Evolutionary conservation across 1,140 invertebrate genomes (phyloP), one percentile per base, ranked within the genome.

Genomic region (Heliconius himera): DNA sequence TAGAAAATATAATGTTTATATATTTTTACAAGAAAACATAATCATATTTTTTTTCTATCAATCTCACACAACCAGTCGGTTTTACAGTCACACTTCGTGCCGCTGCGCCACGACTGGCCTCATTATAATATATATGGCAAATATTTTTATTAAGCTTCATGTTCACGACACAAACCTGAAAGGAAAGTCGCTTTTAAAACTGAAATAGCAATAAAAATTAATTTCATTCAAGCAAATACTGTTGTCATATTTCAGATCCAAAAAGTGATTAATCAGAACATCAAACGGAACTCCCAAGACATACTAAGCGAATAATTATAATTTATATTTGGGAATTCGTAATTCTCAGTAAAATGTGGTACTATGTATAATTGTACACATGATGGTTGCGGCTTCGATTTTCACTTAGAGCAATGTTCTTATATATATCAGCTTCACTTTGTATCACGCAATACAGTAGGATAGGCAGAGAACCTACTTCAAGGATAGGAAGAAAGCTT

Each of bases 241-340:
- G n/a, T 33, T 54, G 49, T 33, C 36, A 74, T 36, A 76, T 60
- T 76, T 76, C 22, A 29, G 54, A 73, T 54, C 73, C 38, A 73
- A 76, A 74, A 82, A 82, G 70, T 79, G 72, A 74, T 79, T 71
- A 56, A 73, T 80, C 75, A 70, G 72, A 36, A 74, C 66, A 76
- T 73, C 79, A 74, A 76, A 73, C 77, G 29, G 77, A 76, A 77
- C 41, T 77, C 76, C 77, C 79, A 82, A 81, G 76, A 82, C 71
- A 74, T 74, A 76, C 71, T 81, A 82, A 84, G 78, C 78, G 82
- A 71, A 80, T 82, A 85, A 90, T 89, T 89, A 88, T 87, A 83
- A 88, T 87, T 85, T 81, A 81, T 84, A 85, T 86, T 88, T 79
- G 80, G 66, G 76, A 82, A 83, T 79, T 80, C 74, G 82, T 84